Percentiles rank a stretch among this genome's conserved stretches.
Evolutionary conservation across 2,113 vertebrate genomes (phyloP).

Genomic region (Aegypius monachus): DNA sequence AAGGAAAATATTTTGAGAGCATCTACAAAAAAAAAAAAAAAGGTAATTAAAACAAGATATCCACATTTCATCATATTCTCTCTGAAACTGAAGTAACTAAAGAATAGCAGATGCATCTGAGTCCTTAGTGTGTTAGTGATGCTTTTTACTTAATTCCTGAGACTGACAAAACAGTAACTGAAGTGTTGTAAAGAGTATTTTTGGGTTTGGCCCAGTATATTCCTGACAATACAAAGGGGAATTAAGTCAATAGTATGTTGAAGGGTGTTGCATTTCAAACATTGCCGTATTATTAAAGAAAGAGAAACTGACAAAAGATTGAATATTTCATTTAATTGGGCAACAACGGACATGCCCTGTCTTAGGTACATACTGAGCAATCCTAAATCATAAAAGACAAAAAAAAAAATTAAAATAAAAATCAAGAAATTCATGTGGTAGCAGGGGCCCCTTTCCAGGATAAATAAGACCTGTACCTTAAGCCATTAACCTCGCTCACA

Average conservation of each 20-base stretch:
- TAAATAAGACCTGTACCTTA: background rate
- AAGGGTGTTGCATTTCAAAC: background rate
- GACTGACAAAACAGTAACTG: background rate
- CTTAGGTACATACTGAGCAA: background rate
- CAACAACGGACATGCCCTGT: background rate
- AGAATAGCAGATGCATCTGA: background rate
- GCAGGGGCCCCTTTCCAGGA: background rate
- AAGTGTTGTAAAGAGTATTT: background rate
- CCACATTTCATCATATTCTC: slow-evolving; percentile 13
- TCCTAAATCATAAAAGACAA: background rate
- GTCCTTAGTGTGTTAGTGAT: background rate
- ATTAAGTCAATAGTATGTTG: background rate
- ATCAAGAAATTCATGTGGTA: background rate
- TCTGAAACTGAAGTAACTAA: slow-evolving; percentile 37
- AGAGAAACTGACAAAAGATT: background rate
- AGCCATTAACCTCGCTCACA: background rate
- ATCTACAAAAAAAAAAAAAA: background rate
- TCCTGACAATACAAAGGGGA: background rate
- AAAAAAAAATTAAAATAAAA: background rate
- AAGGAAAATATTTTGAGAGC: background rate
- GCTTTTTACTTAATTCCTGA: slow-evolving; percentile 18
- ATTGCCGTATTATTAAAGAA: background rate
- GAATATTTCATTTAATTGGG: background rate
- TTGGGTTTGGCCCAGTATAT: background rate
- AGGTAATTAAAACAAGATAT: background rate